Percentiles rank a stretch among this genome's conserved stretches.
Conservation (phyloP, 37 sponge, comb jelly and placozoan genomes). For the Haliclona indistincta region DNA sequence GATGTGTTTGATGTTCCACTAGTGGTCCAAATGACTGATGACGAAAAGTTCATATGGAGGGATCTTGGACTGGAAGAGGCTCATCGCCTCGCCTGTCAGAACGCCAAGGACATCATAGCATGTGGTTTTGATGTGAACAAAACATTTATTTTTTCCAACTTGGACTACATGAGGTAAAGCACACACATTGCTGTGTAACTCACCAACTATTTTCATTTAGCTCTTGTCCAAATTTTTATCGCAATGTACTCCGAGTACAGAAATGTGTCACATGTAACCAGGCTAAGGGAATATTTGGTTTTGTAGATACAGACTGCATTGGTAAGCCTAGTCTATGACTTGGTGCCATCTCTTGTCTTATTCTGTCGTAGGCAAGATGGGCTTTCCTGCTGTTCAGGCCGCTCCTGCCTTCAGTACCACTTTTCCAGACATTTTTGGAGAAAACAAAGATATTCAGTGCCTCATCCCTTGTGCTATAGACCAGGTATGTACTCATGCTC, state of each 20-base stretch:
- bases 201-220: constrained; percentile 8
- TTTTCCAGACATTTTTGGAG: constrained; percentile 96
- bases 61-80: constrained; percentile 89
- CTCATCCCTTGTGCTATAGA: constrained; percentile 99
- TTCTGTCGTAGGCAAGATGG: constrained; percentile 71
- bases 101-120: constrained; percentile 99
- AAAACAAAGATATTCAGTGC: constrained; percentile 81
- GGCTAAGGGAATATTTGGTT: constrained; percentile 96
- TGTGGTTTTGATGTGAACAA: constrained; percentile 96
- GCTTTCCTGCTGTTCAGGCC: constrained; percentile 97
- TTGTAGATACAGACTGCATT: constrained; percentile 89
- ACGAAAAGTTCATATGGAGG: constrained; percentile 99
- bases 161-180: constrained; percentile 88
- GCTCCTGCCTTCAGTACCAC: constrained; percentile 93
- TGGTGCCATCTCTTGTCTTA: neutral
- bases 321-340: constrained; percentile 42
- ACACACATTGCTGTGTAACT: neutral
- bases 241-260: constrained; percentile 79
- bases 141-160: constrained; percentile 98
- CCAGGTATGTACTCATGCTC: constrained; percentile 67
- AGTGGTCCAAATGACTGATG: constrained; percentile 98
- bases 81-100: constrained; percentile 84
- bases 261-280: constrained; percentile 98
- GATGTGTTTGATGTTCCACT: constrained; percentile 99
- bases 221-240: constrained; percentile 66